These are phyloP conservation scores for Andrena chrysosceles DNA, from an alignment of 2,888 invertebrate species.

Conservation along the genomic window DNA sequence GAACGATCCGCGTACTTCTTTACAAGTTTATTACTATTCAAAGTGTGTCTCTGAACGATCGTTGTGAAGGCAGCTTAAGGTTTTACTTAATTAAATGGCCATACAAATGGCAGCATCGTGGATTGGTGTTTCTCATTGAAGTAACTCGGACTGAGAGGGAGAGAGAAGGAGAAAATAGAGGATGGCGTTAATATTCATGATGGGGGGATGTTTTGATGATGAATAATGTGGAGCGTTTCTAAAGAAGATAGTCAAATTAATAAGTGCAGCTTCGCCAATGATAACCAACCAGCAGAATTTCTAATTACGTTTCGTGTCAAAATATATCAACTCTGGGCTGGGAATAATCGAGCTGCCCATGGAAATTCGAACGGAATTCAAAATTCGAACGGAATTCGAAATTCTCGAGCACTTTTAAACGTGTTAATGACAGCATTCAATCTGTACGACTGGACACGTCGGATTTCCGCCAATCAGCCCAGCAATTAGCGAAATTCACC, in stretches of 20 bases:
- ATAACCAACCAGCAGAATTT: constrained; percentile 5
- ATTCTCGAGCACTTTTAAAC: constrained; percentile 75
- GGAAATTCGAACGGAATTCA: constrained; percentile 32
- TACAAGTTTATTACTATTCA: constrained; percentile 8
- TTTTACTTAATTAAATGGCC: constrained; percentile 58
- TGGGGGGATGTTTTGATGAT: constrained; percentile 32
- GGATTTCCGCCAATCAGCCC: constrained; percentile 79
- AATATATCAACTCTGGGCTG: not conserved
- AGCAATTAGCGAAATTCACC: constrained; percentile 81
- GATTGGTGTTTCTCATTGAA: constrained; percentile 32
- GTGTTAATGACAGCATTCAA: constrained; percentile 79
- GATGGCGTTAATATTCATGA: constrained; percentile 33
- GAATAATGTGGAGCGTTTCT: constrained; percentile 18
- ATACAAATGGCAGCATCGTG: constrained; percentile 51
- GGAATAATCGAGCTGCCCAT: constrained; percentile 4
- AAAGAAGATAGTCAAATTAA: constrained; percentile 35
- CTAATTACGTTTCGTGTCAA: constrained; percentile 3
- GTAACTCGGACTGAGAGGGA: constrained; percentile 8
- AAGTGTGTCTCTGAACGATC: not conserved
- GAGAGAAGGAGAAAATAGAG: not conserved
- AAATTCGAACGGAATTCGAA: constrained; percentile 58
- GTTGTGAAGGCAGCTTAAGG: constrained; percentile 36
- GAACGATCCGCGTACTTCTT: not conserved
- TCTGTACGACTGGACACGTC: constrained; percentile 69
- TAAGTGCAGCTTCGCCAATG: constrained; percentile 6